These are phyloP conservation scores for Damaliscus lunatus DNA, from an alignment of 2,113 vertebrate genomes.

Conservation along the genomic window DNA sequence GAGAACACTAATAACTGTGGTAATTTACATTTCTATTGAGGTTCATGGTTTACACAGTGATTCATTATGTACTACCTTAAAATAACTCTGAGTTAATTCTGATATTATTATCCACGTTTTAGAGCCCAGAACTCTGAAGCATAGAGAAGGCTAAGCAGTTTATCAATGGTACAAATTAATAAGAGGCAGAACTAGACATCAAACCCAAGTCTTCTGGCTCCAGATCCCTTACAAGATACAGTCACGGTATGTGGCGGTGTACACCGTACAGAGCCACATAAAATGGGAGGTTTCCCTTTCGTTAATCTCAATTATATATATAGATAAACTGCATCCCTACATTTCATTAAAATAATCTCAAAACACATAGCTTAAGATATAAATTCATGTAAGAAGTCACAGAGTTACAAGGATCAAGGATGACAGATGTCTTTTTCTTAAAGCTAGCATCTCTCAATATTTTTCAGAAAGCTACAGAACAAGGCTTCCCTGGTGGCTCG, in stretches of 20 bases:
- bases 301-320: constrained; percentile 12
- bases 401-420: neutral
- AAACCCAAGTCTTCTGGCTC: neutral
- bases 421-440: neutral
- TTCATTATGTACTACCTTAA: neutral
- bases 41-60: neutral
- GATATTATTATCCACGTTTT: neutral
- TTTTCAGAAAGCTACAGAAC: neutral
- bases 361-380: neutral
- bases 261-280: neutral
- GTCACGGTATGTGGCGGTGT: neutral
- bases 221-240: neutral
- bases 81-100: neutral
- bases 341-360: constrained; percentile 38
- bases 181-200: neutral
- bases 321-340: neutral
- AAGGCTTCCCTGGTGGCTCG: neutral
- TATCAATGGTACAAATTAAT: neutral
- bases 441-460: neutral
- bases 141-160: neutral
- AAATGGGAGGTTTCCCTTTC: neutral
- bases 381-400: neutral
- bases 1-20: neutral
- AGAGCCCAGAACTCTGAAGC: neutral
- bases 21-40: constrained; percentile 13